Conservation (phyloP, 2,113 vertebrate species). For the Charina bottae region DNA sequence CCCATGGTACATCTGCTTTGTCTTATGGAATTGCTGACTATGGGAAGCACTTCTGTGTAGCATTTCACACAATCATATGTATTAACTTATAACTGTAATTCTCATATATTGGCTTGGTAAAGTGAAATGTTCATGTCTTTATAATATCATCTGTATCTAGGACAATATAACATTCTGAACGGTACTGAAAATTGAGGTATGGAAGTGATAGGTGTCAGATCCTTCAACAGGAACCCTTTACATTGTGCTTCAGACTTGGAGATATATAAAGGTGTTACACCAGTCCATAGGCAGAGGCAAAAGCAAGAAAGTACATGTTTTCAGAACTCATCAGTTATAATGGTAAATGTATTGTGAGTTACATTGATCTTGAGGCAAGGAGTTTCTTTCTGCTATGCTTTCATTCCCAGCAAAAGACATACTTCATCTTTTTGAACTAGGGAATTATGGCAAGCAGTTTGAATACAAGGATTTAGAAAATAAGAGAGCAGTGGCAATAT, state of each 20-base stretch:
- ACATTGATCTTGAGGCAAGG: not conserved
- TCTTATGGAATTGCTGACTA: not conserved
- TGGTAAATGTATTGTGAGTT: not conserved
- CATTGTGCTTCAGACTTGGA: not conserved
- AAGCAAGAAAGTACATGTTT: not conserved
- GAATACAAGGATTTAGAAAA: not conserved
- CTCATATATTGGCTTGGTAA: not conserved
- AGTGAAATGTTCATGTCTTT: not conserved
- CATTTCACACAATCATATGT: not conserved
- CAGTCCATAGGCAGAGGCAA: not conserved
- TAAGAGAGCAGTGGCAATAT: not conserved
- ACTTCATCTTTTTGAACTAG: not conserved
- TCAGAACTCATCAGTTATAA: not conserved
- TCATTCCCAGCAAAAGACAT: not conserved
- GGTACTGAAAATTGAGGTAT: not conserved
- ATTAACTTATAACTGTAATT: not conserved
- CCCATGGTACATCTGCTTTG: not conserved
- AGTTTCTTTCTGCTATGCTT: not conserved
- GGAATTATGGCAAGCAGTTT: not conserved
- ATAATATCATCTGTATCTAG: not conserved
- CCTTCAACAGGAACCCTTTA: not conserved
- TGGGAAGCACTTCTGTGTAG: not conserved
- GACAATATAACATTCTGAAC: not conserved
- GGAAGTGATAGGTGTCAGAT: not conserved
- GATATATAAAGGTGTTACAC: not conserved